Conservation (phyloP, 2,113 vertebrate species). For the Galbula dea region DNA sequence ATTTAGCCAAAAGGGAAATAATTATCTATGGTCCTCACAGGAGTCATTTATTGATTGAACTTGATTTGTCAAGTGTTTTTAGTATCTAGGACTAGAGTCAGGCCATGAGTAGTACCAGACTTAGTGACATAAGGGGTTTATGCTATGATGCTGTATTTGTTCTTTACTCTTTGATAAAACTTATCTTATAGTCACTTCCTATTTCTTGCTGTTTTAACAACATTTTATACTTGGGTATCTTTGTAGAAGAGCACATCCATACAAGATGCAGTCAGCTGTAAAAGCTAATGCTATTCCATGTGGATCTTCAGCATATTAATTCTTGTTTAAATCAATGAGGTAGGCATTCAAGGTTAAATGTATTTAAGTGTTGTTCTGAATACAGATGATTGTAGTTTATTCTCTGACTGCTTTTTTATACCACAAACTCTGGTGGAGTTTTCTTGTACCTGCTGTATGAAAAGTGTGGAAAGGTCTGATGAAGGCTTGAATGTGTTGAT, state of each 20-base stretch:
- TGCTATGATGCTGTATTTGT: neutral
- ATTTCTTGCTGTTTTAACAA: neutral
- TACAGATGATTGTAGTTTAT: neutral
- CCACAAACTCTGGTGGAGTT: neutral
- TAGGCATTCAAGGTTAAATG: neutral
- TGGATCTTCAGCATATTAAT: neutral
- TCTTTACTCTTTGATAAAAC: neutral
- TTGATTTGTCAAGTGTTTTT: neutral
- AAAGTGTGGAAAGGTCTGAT: neutral
- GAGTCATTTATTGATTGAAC: neutral
- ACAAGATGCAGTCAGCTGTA: neutral
- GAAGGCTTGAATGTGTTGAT: neutral
- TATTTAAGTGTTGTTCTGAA: neutral
- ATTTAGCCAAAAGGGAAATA: constrained; percentile 14
- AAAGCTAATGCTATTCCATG: neutral
- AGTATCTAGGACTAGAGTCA: neutral
- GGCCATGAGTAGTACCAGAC: neutral
- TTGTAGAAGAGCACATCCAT: neutral
- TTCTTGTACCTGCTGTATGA: neutral
- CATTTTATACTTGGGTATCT: neutral
- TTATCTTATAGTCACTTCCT: neutral
- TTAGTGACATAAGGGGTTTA: neutral
- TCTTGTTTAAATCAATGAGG: neutral
- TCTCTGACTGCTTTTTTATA: neutral
- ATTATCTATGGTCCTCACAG: neutral